Conservation (phyloP, 2,797 vertebrate genomes). For the Falco berigora region DNA sequence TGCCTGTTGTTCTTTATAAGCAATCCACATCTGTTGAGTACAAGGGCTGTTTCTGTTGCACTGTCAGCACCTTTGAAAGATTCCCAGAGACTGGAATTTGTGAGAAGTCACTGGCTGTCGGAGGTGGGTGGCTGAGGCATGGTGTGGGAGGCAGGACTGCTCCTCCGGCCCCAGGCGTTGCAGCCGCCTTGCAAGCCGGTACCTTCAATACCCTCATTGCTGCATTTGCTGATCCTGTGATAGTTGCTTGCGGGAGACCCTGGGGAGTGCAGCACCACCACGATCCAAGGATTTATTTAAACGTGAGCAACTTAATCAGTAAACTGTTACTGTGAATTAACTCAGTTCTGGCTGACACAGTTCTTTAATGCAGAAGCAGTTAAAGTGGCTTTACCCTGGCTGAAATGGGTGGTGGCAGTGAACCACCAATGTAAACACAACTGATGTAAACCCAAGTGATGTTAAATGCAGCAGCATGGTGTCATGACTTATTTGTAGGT, state of each 20-base stretch:
- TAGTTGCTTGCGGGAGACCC: neutral
- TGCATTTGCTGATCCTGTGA: neutral
- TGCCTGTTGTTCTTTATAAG: neutral
- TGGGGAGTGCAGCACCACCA: fast-evolving
- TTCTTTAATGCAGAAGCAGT: neutral
- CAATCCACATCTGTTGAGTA: fast-evolving
- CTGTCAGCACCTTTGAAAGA: neutral
- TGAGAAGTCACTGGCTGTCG: neutral
- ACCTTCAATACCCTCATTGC: no score
- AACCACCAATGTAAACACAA: neutral
- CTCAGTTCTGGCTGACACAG: neutral
- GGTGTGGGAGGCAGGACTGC: neutral
- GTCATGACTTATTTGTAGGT: neutral
- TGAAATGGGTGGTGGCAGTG: neutral
- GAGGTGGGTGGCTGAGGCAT: neutral
- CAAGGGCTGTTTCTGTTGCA: neutral
- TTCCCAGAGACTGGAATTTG: neutral
- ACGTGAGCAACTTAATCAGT: neutral
- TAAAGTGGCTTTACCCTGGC: neutral
- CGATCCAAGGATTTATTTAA: neutral
- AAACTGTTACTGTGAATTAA: neutral
- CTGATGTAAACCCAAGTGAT: neutral
- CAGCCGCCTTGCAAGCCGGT: neutral
- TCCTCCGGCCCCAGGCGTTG: neutral
- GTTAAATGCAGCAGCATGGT: fast-evolving